phyloP scores from a whole-genome alignment of 2,797 vertebrate species.

The Lutra lutra region DNA sequence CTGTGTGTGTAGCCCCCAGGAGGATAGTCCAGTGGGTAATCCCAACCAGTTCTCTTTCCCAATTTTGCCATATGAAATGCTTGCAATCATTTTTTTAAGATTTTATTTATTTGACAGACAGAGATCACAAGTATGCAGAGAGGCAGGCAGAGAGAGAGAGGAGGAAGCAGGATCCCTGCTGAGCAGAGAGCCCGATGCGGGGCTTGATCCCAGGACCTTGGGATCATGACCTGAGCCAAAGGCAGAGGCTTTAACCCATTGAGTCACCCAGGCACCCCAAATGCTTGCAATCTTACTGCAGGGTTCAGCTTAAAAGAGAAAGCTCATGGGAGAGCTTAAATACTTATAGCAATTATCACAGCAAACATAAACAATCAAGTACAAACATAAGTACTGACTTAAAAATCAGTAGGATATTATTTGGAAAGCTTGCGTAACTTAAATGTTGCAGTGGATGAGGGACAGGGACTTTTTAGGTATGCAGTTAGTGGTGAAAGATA shows the following conservation, averaged over 20 bases:
- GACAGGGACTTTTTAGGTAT: neutral
- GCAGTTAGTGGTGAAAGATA: neutral
- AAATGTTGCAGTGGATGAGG: neutral
- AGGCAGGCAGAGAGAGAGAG: too few species aligned
- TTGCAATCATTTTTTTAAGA: neutral
- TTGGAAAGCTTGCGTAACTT: neutral
- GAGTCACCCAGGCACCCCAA: too few species aligned
- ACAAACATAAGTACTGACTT: neutral
- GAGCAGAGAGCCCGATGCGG: too few species aligned
- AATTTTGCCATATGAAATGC: neutral
- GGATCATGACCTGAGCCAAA: too few species aligned
- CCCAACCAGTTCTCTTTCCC: neutral
- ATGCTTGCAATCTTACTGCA: too few species aligned
- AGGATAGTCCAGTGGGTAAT: neutral
- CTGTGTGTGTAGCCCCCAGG: neutral
- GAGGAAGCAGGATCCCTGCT: too few species aligned
- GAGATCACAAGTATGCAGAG: too few species aligned
- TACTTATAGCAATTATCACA: neutral
- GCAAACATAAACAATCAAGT: neutral
- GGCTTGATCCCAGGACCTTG: too few species aligned
- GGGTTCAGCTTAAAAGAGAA: neutral
- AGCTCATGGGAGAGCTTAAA: neutral
- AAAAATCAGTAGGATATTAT: neutral
- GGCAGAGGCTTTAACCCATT: too few species aligned
- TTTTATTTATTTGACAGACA: too few species aligned